Conservation (phyloP, 1,140 invertebrate genomes). For the Halyomorpha halys region DNA sequence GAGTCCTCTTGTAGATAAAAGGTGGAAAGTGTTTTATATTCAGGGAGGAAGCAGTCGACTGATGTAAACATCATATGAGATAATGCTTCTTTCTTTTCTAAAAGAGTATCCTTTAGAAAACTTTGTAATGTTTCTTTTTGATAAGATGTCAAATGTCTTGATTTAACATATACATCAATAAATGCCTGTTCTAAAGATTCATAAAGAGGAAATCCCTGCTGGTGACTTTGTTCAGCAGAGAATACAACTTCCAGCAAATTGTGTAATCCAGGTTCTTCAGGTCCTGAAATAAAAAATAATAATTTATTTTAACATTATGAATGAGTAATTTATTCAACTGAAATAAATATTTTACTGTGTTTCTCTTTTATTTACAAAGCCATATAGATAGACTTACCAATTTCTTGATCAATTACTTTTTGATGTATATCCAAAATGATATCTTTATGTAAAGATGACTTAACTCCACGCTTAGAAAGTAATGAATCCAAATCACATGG, state of each 20-base stretch:
- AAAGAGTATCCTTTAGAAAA: conserved; percentile 33
- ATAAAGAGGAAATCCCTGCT: conserved; percentile 44
- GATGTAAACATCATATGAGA: background rate
- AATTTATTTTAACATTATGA: too few species aligned
- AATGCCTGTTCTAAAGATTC: conserved; percentile 47
- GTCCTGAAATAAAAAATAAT: conserved; percentile 35
- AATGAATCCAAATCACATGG: conserved; percentile 45
- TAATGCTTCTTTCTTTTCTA: conserved; percentile 10
- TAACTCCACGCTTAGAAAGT: conserved; percentile 43
- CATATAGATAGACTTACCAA: conserved; percentile 17
- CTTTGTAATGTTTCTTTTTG: conserved; percentile 33
- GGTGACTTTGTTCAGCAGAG: conserved; percentile 50
- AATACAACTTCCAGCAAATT: conserved; percentile 53
- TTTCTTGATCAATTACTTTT: conserved; percentile 36
- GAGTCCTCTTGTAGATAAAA: conserved; percentile 34
- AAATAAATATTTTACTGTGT: too few species aligned
- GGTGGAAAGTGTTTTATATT: conserved; percentile 32
- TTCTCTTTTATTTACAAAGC: background rate
- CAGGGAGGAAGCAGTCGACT: conserved; percentile 19
- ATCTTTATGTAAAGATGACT: conserved; percentile 27
- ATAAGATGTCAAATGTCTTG: conserved; percentile 38
- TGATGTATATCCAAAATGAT: conserved; percentile 42
- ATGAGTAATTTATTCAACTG: too few species aligned
- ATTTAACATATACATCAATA: conserved; percentile 57
- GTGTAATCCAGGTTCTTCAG: conserved; percentile 43